Conservation (phyloP, 1,140 invertebrate species). For the Drosophila triauraria region DNA sequence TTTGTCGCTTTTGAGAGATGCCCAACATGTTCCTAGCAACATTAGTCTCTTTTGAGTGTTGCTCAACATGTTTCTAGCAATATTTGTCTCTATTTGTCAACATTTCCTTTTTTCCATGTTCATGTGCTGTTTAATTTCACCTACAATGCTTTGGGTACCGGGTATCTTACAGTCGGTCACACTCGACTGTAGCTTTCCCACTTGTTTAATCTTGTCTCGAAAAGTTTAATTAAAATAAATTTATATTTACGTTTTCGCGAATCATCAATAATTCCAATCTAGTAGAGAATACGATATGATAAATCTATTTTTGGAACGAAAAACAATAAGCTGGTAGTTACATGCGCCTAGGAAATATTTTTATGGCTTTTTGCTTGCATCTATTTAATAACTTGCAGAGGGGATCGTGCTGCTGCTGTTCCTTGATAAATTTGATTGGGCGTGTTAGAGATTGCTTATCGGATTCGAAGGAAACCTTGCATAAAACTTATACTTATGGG, state of each 20-base stretch:
- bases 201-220: constrained; percentile 30
- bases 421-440: constrained; percentile 19
- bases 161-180: too few species aligned
- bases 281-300: constrained; percentile 8
- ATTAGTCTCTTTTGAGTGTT: too few species aligned
- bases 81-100: too few species aligned
- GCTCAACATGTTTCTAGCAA: too few species aligned
- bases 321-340: constrained; percentile 7
- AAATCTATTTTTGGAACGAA: not conserved
- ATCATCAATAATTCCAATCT: constrained; percentile 33
- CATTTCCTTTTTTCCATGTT: too few species aligned
- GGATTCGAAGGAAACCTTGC: not conserved
- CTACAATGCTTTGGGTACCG: too few species aligned
- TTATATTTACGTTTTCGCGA: constrained; percentile 42
- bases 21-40: too few species aligned
- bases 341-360: constrained; percentile 5
- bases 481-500: constrained; percentile 21
- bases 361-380: constrained; percentile 17
- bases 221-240: constrained; percentile 29
- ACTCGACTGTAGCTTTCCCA: too few species aligned
- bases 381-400: not conserved
- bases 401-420: constrained; percentile 20
- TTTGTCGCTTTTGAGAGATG: too few species aligned
- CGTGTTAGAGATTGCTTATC: constrained; percentile 35
- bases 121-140: too few species aligned